Conservation (phyloP, 2,888 invertebrate genomes). For the Stratiomys singularior region DNA sequence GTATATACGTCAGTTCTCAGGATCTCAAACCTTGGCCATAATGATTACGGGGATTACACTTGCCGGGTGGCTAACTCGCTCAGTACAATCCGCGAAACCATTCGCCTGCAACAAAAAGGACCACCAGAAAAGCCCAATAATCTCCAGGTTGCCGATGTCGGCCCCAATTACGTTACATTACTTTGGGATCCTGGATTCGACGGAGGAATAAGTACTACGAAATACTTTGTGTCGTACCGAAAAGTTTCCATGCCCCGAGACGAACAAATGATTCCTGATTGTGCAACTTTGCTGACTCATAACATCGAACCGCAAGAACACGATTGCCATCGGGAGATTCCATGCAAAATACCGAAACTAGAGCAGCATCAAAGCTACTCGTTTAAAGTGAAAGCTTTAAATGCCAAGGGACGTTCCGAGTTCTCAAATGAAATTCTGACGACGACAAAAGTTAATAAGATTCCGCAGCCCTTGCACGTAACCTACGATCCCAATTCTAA, state of each 20-base stretch:
- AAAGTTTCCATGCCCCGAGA: slow-evolving; percentile 72
- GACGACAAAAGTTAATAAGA: slow-evolving; percentile 85
- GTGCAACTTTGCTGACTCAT: slow-evolving; percentile 70
- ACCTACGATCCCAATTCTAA: slow-evolving; percentile 83
- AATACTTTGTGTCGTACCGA: slow-evolving; percentile 86
- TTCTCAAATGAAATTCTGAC: slow-evolving; percentile 86
- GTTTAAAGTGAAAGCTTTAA: slow-evolving; percentile 90
- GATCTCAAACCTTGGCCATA: slow-evolving; percentile 79
- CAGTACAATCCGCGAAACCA: slow-evolving; percentile 80
- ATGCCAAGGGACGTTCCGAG: slow-evolving; percentile 87
- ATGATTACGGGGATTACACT: slow-evolving; percentile 91
- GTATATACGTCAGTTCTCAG: slow-evolving; percentile 82
- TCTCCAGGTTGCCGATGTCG: slow-evolving; percentile 77
- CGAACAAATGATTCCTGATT: slow-evolving; percentile 72
- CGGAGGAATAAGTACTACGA: slow-evolving; percentile 86
- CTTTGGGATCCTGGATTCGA: slow-evolving; percentile 92
- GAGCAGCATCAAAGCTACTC: slow-evolving; percentile 88
- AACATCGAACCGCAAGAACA: slow-evolving; percentile 81
- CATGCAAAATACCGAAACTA: slow-evolving; percentile 86
- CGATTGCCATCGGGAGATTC: slow-evolving; percentile 86
- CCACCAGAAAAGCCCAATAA: slow-evolving; percentile 85
- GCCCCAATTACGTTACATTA: slow-evolving; percentile 81
- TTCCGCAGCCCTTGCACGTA: slow-evolving; percentile 82
- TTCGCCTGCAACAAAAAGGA: slow-evolving; percentile 86
- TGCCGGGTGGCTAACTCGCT: slow-evolving; percentile 87